These are phyloP conservation scores for Choristoneura rosaceana DNA, from an alignment of 2,888 invertebrate species.

Conservation along the genomic window DNA sequence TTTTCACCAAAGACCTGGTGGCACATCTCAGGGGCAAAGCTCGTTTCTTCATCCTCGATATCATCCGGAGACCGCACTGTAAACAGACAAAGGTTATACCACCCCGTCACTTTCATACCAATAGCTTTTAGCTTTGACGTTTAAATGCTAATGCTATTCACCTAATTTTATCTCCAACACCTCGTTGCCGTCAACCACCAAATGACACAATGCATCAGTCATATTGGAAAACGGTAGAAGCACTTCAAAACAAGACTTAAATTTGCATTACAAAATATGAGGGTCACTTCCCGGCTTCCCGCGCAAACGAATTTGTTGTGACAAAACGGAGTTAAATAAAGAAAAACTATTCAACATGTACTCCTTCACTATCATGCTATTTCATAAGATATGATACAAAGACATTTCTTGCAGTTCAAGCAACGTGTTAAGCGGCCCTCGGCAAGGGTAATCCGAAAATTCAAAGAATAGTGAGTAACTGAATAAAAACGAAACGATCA, in stretches of 20 bases:
- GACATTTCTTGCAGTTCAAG: neutral
- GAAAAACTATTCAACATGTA: neutral
- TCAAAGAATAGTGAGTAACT: constrained; percentile 7
- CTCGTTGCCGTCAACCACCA: constrained; percentile 85
- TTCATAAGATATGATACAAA: neutral
- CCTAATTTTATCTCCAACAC: constrained; percentile 85
- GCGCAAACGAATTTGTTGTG: constrained; percentile 52
- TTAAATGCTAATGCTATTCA: constrained; percentile 56
- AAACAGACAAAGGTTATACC: constrained; percentile 46
- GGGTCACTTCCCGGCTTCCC: constrained; percentile 55
- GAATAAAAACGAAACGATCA: constrained; percentile 8
- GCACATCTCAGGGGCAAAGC: constrained; percentile 94
- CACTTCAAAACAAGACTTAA: constrained; percentile 23
- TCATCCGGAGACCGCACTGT: constrained; percentile 87
- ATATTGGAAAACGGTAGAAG: constrained; percentile 53
- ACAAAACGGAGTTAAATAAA: constrained; percentile 25
- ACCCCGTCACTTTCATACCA: neutral
- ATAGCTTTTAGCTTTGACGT: constrained; percentile 11
- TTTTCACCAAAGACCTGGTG: constrained; percentile 97
- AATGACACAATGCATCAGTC: constrained; percentile 80
- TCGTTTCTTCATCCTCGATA: constrained; percentile 86
- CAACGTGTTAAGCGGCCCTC: neutral
- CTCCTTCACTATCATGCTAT: neutral
- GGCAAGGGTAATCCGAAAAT: constrained; percentile 30
- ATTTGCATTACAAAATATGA: constrained; percentile 40